A percentile compares a stretch with the other conserved stretches of the same genome.
phyloP scores from a whole-genome alignment of 2,113 vertebrate species.

The Garra rufa region DNA sequence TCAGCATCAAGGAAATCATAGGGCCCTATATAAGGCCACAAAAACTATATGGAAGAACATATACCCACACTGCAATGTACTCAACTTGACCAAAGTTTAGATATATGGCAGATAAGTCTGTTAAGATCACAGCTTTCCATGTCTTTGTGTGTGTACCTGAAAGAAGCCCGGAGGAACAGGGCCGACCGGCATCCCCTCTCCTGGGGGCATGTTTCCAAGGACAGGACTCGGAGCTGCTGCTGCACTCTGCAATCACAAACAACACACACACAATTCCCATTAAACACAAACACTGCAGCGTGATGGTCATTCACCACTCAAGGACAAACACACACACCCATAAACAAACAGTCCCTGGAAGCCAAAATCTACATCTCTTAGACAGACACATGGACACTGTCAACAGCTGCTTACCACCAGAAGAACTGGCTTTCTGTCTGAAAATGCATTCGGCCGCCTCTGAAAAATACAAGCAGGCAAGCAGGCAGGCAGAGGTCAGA shows the following conservation, averaged over 20 bases:
- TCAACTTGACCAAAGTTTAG: background rate
- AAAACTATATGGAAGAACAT: background rate
- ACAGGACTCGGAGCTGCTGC: slow-evolving; percentile 96
- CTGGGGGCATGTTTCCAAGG: slow-evolving; percentile 90
- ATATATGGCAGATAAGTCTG: background rate
- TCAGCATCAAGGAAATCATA: too few relatives aligned
- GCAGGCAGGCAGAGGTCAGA: background rate
- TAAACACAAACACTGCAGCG: background rate
- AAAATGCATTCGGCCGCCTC: background rate
- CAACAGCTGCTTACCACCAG: slow-evolving; percentile 13
- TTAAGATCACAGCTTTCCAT: background rate
- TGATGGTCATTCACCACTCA: slow-evolving; percentile 25
- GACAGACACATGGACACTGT: slow-evolving; percentile 11
- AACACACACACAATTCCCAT: slow-evolving; percentile 38
- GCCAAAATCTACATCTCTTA: slow-evolving; percentile 17
- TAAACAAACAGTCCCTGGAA: slow-evolving; percentile 6
- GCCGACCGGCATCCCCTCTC: slow-evolving; percentile 90
- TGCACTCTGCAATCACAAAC: slow-evolving; percentile 84
- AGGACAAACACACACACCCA: slow-evolving; percentile 18
- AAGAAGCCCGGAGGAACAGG: slow-evolving; percentile 95
- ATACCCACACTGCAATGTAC: background rate
- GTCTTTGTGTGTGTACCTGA: slow-evolving; percentile 79
- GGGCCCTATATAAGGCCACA: too few relatives aligned
- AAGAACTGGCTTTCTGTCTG: slow-evolving; percentile 14
- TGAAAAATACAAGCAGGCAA: background rate